These are phyloP conservation scores for Parasteatoda lunata DNA, from an alignment of 2,888 invertebrate genomes.

Conservation along the genomic window DNA sequence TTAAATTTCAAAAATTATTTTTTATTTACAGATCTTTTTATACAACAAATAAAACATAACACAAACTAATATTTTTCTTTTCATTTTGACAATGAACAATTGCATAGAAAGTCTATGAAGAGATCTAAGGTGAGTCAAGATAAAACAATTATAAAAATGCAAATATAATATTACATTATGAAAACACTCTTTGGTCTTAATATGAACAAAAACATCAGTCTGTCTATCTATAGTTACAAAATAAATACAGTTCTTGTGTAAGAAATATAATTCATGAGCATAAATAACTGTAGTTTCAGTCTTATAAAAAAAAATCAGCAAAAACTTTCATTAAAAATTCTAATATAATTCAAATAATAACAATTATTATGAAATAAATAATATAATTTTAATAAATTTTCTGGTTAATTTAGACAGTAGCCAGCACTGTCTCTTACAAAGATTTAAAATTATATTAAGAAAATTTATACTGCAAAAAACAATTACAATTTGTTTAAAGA, in stretches of 20 bases:
- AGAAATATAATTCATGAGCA: not conserved
- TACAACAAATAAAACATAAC: conserved; percentile 60
- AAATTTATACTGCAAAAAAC: not conserved
- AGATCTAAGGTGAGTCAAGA: conserved; percentile 20
- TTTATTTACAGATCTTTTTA: conserved; percentile 53
- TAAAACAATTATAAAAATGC: conserved; percentile 33
- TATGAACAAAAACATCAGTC: conserved; percentile 6
- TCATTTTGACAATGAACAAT: conserved; percentile 25
- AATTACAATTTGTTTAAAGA: too few relatives aligned
- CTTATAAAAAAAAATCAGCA: not conserved
- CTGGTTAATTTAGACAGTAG: conserved; percentile 27
- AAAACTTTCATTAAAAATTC: not conserved
- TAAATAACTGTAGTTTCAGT: not conserved
- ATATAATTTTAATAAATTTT: not conserved
- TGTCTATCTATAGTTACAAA: conserved; percentile 17
- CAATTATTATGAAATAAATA: not conserved
- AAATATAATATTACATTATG: conserved; percentile 18
- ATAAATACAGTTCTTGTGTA: conserved; percentile 23
- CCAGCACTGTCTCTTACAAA: conserved; percentile 33
- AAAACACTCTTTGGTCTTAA: conserved; percentile 60
- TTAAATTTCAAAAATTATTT: conserved; percentile 57
- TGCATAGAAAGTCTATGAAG: conserved; percentile 24
- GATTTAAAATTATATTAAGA: not conserved
- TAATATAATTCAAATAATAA: not conserved
- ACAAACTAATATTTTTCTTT: conserved; percentile 25